phyloP scores from a whole-genome alignment of 2,113 vertebrate species.

The Dolichallabes microphthalmus region DNA sequence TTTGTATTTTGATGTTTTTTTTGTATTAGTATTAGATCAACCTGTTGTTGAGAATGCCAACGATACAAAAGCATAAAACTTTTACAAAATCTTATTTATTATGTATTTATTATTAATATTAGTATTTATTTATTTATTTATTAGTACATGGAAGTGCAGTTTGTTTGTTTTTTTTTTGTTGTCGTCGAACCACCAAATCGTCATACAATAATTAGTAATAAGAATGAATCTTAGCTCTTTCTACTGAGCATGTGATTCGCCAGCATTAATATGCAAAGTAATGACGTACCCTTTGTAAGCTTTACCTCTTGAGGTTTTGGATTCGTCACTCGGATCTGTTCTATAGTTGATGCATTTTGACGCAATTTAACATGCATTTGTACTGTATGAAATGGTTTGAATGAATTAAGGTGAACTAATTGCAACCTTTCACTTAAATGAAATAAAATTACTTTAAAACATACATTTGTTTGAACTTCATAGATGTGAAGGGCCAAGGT shows the following conservation, averaged over 20 bases:
- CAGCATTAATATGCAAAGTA: conserved; percentile 14
- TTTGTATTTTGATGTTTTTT: not conserved
- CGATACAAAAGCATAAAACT: not conserved
- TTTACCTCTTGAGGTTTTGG: conserved; percentile 2
- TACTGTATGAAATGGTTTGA: conserved; percentile 14
- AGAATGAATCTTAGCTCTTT: not conserved
- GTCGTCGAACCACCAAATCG: not conserved
- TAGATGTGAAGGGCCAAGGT: not conserved
- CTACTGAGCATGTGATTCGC: not conserved
- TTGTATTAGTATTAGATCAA: not conserved
- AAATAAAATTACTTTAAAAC: conserved; percentile 1
- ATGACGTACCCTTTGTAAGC: conserved; percentile 5
- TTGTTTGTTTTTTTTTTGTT: not conserved
- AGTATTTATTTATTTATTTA: not conserved
- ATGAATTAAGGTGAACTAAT: not conserved
- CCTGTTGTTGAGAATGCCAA: not conserved
- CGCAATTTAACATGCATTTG: conserved; percentile 11
- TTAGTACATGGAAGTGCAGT: not conserved
- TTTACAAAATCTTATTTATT: not conserved
- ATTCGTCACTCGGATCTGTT: not conserved
- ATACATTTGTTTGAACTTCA: not conserved
- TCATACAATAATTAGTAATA: not conserved
- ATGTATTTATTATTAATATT: not conserved
- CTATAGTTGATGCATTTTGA: not conserved
- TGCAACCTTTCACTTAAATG: conserved; percentile 14